These are phyloP conservation scores for Amblyornis subalaris DNA, from an alignment of 2,113 vertebrate species.

Conservation along the genomic window DNA sequence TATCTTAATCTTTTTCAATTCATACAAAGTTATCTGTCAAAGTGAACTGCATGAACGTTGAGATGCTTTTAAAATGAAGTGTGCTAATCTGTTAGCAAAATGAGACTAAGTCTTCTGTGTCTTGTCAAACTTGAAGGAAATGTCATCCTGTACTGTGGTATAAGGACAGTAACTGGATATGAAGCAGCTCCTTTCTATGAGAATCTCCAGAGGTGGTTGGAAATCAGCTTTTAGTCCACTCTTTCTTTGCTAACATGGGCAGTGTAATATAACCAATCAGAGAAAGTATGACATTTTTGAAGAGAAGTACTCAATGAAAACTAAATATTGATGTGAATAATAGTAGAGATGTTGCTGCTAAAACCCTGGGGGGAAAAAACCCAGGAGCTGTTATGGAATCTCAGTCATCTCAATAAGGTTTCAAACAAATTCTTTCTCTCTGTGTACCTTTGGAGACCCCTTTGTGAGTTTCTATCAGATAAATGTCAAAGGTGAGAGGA, in stretches of 20 bases:
- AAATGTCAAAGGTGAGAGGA: background rate
- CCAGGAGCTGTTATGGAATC: accelerated
- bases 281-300: background rate
- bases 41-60: background rate
- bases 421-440: background rate
- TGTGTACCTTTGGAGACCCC: background rate
- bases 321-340: background rate
- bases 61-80: background rate
- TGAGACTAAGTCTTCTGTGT: background rate
- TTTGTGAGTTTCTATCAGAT: background rate
- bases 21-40: background rate
- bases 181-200: background rate
- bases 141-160: background rate
- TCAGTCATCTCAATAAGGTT: background rate
- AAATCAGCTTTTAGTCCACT: background rate
- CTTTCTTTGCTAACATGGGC: background rate
- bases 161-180: background rate
- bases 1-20: background rate
- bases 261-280: background rate
- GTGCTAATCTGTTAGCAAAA: background rate
- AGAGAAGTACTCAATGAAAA: background rate
- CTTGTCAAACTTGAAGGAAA: background rate
- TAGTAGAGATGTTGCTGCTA: background rate
- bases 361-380: accelerated
- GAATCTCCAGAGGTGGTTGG: background rate